Evolutionary conservation across 1,140 invertebrate genomes (phyloP).

Genomic region (Scaptomyza montana): DNA sequence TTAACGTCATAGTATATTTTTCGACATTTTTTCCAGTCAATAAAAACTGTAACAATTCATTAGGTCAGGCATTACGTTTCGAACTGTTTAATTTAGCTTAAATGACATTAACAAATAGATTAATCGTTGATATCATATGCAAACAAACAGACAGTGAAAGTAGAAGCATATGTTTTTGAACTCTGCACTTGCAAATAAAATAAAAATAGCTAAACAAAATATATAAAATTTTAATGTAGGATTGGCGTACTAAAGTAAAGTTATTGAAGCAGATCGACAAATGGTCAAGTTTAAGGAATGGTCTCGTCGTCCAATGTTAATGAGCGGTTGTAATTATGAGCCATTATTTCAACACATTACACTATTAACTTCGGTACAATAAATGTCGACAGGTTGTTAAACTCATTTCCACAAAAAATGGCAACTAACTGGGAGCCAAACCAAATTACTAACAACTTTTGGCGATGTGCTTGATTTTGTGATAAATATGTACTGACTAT

Average conservation of each 20-base stretch:
- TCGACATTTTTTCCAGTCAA: conserved; percentile 6
- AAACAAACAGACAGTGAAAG: conserved; percentile 14
- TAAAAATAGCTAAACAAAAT: neutral
- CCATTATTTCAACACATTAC: conserved; percentile 4
- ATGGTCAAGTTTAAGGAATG: neutral
- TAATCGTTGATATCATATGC: no score
- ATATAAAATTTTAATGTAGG: neutral
- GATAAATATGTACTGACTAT: no score
- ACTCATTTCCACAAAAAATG: conserved; percentile 36
- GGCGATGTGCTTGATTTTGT: conserved; percentile 14
- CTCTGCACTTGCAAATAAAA: neutral
- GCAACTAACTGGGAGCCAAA: conserved; percentile 10
- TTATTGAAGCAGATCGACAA: neutral
- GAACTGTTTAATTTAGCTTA: no score
- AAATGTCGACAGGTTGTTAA: conserved; percentile 63
- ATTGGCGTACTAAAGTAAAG: neutral
- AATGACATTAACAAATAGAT: no score
- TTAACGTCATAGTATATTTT: conserved; percentile 13
- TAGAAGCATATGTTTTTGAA: neutral
- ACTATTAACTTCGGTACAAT: conserved; percentile 19
- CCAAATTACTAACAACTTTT: conserved; percentile 22
- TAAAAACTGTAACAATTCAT: neutral
- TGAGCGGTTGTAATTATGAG: neutral
- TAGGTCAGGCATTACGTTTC: no score
- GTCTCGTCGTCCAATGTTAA: neutral